phyloP scores from a whole-genome alignment of 2,888 invertebrate genomes.

The Brachyopa scutellaris region DNA sequence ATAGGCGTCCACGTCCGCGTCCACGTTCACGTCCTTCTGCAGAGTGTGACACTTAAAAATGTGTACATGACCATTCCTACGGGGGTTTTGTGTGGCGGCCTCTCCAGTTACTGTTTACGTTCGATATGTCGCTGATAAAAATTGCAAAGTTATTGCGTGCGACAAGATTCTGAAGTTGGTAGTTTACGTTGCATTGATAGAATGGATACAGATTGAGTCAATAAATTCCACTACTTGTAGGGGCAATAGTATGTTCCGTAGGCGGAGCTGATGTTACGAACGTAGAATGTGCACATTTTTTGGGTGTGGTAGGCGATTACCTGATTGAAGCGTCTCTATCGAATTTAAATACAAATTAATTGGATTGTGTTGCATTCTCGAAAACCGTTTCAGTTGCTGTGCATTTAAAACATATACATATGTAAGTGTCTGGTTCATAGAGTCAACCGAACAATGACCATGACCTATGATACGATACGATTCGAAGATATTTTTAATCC shows the following conservation, averaged over 20 bases:
- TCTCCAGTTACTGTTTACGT: conserved; percentile 49
- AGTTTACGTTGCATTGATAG: conserved; percentile 44
- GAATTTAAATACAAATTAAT: too few relatives aligned
- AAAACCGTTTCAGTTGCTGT: too few relatives aligned
- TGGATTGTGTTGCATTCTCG: too few relatives aligned
- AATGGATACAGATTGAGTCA: conserved; percentile 31
- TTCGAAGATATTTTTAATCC: too few relatives aligned
- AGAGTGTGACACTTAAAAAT: conserved; percentile 46
- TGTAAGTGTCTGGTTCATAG: too few relatives aligned
- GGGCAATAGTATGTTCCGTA: too few relatives aligned
- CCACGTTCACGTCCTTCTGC: not conserved
- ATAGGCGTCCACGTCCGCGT: conserved; percentile 37
- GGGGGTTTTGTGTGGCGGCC: conserved; percentile 25
- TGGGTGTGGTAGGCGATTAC: not conserved
- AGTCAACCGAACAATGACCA: too few relatives aligned
- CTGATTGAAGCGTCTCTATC: not conserved
- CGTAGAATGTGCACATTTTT: not conserved
- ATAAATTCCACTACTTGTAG: conserved; percentile 21
- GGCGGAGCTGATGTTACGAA: not conserved
- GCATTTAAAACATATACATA: too few relatives aligned
- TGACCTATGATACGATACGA: too few relatives aligned
- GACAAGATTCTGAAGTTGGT: conserved; percentile 62
- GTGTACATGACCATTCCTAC: not conserved
- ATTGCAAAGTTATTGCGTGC: conserved; percentile 61
- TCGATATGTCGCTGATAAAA: conserved; percentile 63